Evolutionary conservation across 2,888 invertebrate genomes (phyloP), one percentile per base, ranked within the genome.

Genomic region (Acleris holmiana): DNA sequence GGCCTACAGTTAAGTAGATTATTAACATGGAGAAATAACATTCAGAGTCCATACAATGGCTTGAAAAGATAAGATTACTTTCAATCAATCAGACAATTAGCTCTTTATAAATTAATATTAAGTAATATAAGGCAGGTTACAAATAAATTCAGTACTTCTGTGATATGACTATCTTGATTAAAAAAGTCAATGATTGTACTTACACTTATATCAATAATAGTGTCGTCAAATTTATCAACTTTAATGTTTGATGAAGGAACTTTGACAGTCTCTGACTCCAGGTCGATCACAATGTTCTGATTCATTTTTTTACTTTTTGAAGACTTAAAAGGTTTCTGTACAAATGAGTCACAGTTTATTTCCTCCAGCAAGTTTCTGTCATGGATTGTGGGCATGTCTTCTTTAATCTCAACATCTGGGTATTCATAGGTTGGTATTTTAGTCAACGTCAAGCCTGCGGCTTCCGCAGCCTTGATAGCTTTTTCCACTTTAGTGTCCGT

Each of bases 251-350:
- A 79, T 66, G 94, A 91, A 25, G 96, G 95, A 15, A 96, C 88
- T 71, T 94, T 94, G 54, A 96, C 95, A 21, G 95, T 96, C 73
- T 96, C 95, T 1, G 94, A 93, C 71, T 94, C 94, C 60, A 96
- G 93, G 77, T 96, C 96, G 68, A 96, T 96, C 0, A 96, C 94
- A 71, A 96, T 96, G 78, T 94, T 95, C 71, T 95, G 94, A 4
- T 94, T 89, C 44, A 94, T 92, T 71, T 94, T 95, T 69, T 95
- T 95, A 71, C 84, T 94, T 70, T 87, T 91, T 40, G 93, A 93
- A 0, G 94, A 93, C 1, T 93, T 93, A 69, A 94, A 94, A 1
- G 93, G 68, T 69, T 94, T 94, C 1, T 93, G 95, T 10, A 93
- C 89, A 83, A 96, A 96, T 15, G 93, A 91, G 67, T 96, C 96